These are phyloP conservation scores for Cheilosia urbana DNA, from an alignment of 2,888 invertebrate species.

Conservation along the genomic window DNA sequence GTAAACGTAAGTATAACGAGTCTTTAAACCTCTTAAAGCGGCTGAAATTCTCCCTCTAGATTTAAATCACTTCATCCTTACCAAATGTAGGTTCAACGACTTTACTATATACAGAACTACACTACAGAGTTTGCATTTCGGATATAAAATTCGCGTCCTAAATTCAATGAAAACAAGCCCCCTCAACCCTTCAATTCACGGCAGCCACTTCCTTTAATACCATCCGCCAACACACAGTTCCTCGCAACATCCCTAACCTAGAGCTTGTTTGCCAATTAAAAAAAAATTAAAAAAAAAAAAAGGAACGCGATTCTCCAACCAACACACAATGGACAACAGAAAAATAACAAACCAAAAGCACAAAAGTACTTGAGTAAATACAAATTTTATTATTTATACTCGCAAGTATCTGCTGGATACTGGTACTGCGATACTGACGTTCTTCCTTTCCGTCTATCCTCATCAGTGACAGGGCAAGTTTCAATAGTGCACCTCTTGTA, in stretches of 20 bases:
- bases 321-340: slow-evolving; percentile 31
- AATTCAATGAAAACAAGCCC: neutral
- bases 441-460: slow-evolving; percentile 9
- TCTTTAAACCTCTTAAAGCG: too few relatives aligned
- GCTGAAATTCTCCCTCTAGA: too few relatives aligned
- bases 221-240: slow-evolving; percentile 8
- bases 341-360: slow-evolving; percentile 55
- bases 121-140: neutral
- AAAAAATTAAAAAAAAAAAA: slow-evolving; percentile 8
- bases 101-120: neutral
- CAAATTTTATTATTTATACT: slow-evolving; percentile 59
- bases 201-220: slow-evolving; percentile 6
- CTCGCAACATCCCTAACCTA: neutral
- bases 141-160: neutral
- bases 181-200: neutral
- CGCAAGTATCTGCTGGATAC: slow-evolving; percentile 50
- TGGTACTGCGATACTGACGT: neutral
- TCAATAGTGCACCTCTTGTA: slow-evolving; percentile 60
- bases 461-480: slow-evolving; percentile 44
- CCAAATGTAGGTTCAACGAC: neutral
- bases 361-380: slow-evolving; percentile 66
- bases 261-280: slow-evolving; percentile 18
- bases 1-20: too few relatives aligned
- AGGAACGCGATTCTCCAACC: slow-evolving; percentile 9
- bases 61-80: too few relatives aligned